Percentiles rank a stretch among this genome's conserved stretches.
Evolutionary conservation across 2,113 vertebrate genomes (phyloP).

Genomic region (Barbus barbus): DNA sequence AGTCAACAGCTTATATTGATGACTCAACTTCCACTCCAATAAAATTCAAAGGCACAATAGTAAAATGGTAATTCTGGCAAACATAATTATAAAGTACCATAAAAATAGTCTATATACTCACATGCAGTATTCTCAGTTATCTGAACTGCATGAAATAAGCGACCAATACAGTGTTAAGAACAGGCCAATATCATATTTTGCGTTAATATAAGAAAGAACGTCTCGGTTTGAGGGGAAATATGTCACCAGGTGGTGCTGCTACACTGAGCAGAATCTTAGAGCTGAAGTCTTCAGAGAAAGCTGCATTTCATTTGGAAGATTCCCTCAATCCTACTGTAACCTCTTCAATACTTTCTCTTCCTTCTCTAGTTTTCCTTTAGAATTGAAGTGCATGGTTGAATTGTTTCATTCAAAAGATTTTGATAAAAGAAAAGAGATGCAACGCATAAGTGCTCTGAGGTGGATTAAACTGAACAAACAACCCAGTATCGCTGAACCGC

Average conservation of each 20-base stretch:
- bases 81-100: too few relatives aligned
- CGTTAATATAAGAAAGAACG: too few relatives aligned
- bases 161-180: too few relatives aligned
- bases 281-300: not conserved
- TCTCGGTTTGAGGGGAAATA: not conserved
- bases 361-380: not conserved
- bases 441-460: not conserved
- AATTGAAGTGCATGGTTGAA: not conserved
- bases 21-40: not conserved
- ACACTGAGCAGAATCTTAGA: not conserved
- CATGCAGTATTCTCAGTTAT: not conserved
- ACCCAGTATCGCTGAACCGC: constrained; percentile 2
- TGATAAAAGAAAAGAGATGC: not conserved
- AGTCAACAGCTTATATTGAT: not conserved
- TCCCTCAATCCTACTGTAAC: not conserved
- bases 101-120: too few relatives aligned
- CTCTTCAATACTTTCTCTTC: not conserved
- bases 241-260: constrained; percentile 29
- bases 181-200: too few relatives aligned
- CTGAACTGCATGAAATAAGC: not conserved
- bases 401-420: constrained; percentile 2
- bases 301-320: not conserved
- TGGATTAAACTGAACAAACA: not conserved
- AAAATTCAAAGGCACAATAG: not conserved
- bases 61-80: too few relatives aligned